These are phyloP conservation scores for Iselma pallidipennis DNA, from an alignment of 2,888 invertebrate genomes.

Conservation along the genomic window DNA sequence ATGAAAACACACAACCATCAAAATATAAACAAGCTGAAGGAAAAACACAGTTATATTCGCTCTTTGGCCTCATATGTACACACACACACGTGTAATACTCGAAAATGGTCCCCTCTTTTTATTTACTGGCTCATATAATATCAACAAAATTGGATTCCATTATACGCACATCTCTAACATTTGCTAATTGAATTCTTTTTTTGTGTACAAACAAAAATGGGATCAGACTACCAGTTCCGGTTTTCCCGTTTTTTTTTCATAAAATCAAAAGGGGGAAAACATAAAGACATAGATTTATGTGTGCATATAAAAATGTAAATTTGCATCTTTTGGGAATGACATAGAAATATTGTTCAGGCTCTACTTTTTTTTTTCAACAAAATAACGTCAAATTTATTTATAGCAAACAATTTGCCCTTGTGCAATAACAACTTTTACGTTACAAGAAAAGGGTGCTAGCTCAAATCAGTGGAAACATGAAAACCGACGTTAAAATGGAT, in stretches of 20 bases:
- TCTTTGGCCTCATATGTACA: background rate
- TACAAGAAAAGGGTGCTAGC: too few species aligned
- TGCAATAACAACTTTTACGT: too few species aligned
- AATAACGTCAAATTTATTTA: too few species aligned
- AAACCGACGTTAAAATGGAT: too few species aligned
- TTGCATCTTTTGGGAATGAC: background rate
- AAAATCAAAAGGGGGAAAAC: background rate
- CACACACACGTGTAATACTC: background rate
- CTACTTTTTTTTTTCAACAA: background rate
- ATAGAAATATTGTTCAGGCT: too few species aligned
- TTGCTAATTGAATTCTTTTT: background rate
- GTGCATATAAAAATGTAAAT: background rate
- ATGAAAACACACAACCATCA: background rate
- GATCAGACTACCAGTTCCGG: background rate
- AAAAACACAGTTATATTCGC: background rate
- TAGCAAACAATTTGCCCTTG: too few species aligned
- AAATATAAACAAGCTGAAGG: background rate
- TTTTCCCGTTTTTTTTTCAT: background rate
- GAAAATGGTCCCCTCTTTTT: background rate
- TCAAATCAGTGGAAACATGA: too few species aligned
- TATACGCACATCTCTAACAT: background rate
- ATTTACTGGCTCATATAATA: background rate
- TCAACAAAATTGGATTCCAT: background rate
- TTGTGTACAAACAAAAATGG: background rate
- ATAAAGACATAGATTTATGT: background rate